Percentiles rank a stretch among this genome's conserved stretches.
Evolutionary conservation across 2,888 invertebrate species (phyloP).

Genomic region (Ernsta delagoae): DNA sequence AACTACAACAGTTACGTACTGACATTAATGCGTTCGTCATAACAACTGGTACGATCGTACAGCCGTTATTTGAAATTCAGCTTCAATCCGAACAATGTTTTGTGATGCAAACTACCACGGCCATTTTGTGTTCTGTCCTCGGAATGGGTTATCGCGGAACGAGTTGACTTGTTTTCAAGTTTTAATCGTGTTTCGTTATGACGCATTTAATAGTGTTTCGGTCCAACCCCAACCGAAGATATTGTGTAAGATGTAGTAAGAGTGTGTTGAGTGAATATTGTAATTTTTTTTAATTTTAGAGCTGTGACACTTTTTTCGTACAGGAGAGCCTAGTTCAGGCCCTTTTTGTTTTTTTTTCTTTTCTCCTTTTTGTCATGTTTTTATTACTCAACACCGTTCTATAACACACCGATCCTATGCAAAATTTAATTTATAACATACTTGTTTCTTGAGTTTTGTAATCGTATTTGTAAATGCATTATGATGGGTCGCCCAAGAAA

Average conservation of each 20-base stretch:
- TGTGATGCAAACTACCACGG: conserved; percentile 23
- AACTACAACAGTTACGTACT: no score
- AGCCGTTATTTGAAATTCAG: conserved; percentile 24
- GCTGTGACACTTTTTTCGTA: no score
- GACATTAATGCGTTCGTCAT: neutral
- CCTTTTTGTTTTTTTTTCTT: no score
- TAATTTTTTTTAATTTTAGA: no score
- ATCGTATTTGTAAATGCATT: neutral
- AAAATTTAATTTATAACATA: no score
- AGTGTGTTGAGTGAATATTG: no score
- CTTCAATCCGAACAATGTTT: conserved; percentile 27
- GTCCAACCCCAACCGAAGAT: neutral
- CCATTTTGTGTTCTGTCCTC: conserved; percentile 32
- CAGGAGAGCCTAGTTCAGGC: no score
- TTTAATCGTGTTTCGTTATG: conserved; percentile 6
- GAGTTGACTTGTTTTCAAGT: conserved; percentile 22
- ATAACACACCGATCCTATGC: no score
- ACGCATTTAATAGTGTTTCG: neutral
- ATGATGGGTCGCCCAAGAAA: no score
- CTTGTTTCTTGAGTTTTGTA: no score
- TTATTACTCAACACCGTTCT: no score
- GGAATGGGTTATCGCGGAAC: conserved; percentile 29
- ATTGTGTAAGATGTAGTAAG: neutral
- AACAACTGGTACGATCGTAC: neutral
- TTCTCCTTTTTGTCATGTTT: no score